A percentile compares a stretch with the other conserved stretches of the same genome.
Conservation (phyloP, 2,888 invertebrate species). For the Erannis defoliaria region DNA sequence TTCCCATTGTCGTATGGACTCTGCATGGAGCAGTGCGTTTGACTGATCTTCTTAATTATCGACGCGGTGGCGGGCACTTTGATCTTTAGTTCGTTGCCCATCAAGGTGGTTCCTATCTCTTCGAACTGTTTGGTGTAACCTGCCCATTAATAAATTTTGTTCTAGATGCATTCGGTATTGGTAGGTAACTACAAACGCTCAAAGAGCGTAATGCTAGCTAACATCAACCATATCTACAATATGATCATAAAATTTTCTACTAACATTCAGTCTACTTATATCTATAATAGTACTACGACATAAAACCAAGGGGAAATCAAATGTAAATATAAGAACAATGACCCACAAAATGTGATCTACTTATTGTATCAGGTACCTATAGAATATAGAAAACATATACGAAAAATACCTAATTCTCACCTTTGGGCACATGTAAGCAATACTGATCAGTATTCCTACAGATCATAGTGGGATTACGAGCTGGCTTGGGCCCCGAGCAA, state of each 20-base stretch:
- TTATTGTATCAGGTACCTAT: background rate
- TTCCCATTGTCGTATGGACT: slow-evolving; percentile 65
- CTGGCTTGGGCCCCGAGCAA: slow-evolving; percentile 71
- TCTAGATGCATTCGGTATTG: slow-evolving; percentile 59
- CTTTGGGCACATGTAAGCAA: slow-evolving; percentile 81
- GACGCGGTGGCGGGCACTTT: slow-evolving; percentile 76
- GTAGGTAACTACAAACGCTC: slow-evolving; percentile 1
- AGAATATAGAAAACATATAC: background rate
- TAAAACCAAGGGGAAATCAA: background rate
- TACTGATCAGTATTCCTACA: slow-evolving; percentile 79
- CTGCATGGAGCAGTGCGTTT: slow-evolving; percentile 77
- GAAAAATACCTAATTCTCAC: slow-evolving; percentile 55
- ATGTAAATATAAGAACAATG: background rate
- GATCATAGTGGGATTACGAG: slow-evolving; percentile 62
- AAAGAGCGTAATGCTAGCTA: background rate
- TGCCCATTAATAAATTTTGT: slow-evolving; percentile 77
- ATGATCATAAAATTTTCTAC: background rate
- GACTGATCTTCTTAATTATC: slow-evolving; percentile 80
- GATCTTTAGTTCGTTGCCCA: slow-evolving; percentile 80
- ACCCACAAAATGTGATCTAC: background rate
- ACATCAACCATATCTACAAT: background rate
- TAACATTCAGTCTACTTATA: background rate
- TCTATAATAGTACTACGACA: background rate
- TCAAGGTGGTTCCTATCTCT: slow-evolving; percentile 78
- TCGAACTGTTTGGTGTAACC: slow-evolving; percentile 80